Base-by-base conservation (phyloP, 2,888 invertebrate species). In the Trilocha varians region DNA sequence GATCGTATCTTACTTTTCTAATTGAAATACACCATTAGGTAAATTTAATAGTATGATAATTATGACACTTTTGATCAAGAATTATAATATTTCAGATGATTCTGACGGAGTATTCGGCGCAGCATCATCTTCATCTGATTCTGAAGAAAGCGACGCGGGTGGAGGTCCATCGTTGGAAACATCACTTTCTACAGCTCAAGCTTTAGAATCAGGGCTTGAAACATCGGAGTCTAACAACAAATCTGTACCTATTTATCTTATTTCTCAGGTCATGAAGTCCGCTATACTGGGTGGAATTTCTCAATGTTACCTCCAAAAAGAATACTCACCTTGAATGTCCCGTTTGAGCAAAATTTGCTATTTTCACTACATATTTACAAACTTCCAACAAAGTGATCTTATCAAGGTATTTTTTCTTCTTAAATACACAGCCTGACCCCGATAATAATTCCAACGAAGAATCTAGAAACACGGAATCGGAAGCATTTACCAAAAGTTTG, bases 141-240 rank as follows among this genome's bases (percentile, higher is more conserved):
- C 63, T 0, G 65, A 50, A n/a, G 61, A 62, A 9, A 70, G 68
- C 41, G 75, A 77, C 5, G 54, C 48, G 16, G 62, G 62, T 16
- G 57, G 54, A 14, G 47, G 47, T 5, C 8, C 6, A 9, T 25
- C 11, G 11, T 25, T 25, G 25, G 25, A 25, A 25, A 25, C 25
- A 8, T 18, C 18, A 18, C 18, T 6, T 8, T 8, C 8, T 5
- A 5, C 18, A 18, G 8, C 5, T 25, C 3, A 11, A 11, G 11
- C 25, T 9, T 25, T 11, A 25, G 25, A 25, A 6, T 9, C 25
- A 3, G 25, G 8, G 11, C 25, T 11, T 6, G 4, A 5, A 25
- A 25, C 6, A 1, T 25, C n/a, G n/a, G n/a, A n/a, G n/a, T 25
- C 2, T 25, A 25, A 25, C 11, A 25, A 25, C 25, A 11, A 9